These are phyloP conservation scores for Norana najaformis DNA, from an alignment of 2,888 invertebrate species.

Conservation along the genomic window DNA sequence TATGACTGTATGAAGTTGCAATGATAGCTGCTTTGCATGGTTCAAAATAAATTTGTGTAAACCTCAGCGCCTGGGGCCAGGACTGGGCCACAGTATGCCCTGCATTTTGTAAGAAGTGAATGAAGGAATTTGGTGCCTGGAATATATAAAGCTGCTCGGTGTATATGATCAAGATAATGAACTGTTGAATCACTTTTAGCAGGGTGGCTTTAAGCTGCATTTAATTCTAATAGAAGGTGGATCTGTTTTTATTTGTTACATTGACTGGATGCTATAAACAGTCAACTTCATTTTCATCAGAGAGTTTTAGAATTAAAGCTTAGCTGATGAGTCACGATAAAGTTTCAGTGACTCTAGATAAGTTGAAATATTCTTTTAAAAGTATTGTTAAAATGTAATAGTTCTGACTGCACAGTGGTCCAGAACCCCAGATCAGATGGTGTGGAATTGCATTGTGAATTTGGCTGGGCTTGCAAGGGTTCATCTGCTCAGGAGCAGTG, in stretches of 20 bases:
- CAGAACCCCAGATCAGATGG: neutral
- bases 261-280: neutral
- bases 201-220: neutral
- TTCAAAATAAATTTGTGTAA: neutral
- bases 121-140: too few species aligned
- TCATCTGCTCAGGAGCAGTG: neutral
- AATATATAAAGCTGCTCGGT: neutral
- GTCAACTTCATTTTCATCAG: neutral
- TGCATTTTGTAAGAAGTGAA: too few species aligned
- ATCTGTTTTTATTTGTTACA: neutral
- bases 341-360: neutral
- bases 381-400: neutral
- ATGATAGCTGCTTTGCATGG: neutral
- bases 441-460: neutral
- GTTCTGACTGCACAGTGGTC: neutral
- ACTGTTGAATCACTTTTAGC: neutral
- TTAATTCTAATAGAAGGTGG: neutral
- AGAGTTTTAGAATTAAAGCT: neutral
- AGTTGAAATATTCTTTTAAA: neutral
- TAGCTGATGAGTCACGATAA: neutral
- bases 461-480: neutral
- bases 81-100: neutral
- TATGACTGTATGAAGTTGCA: neutral
- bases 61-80: too few species aligned
- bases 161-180: neutral